A percentile compares a stretch with the other conserved stretches of the same genome.
phyloP scores from a whole-genome alignment of 2,888 invertebrate species.

The Tolmerus cingulatus region DNA sequence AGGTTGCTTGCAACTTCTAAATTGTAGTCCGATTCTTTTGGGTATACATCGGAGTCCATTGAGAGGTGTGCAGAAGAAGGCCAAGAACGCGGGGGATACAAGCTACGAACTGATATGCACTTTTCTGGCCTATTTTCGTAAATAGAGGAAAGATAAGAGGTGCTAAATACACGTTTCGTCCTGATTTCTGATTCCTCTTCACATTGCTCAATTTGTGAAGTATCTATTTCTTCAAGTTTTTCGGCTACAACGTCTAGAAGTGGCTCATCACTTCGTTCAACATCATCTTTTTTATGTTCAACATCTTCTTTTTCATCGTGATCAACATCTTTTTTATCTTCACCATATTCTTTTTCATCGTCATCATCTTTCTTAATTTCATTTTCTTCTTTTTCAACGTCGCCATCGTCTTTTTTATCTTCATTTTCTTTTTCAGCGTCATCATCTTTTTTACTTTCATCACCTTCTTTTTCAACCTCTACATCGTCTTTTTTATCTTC shows the following conservation, averaged over 20 bases:
- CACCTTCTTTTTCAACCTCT: too few relatives aligned
- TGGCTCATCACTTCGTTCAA: too few relatives aligned
- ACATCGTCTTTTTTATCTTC: too few relatives aligned
- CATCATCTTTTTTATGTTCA: not conserved
- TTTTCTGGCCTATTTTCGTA: not conserved
- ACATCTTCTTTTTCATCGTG: not conserved
- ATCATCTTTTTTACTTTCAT: too few relatives aligned
- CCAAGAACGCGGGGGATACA: slow-evolving; percentile 23
- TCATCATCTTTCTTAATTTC: too few relatives aligned
- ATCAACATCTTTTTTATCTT: not conserved
- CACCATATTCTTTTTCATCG: not conserved
- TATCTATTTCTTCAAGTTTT: not conserved
- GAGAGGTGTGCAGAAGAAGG: not conserved
- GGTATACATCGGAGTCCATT: slow-evolving; percentile 26
- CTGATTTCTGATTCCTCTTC: not conserved
- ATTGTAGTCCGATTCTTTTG: not conserved
- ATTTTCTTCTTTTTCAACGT: too few relatives aligned
- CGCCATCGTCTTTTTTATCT: too few relatives aligned
- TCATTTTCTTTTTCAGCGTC: too few relatives aligned
- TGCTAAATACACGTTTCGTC: not conserved
- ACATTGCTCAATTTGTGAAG: not conserved
- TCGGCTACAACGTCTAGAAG: not conserved
- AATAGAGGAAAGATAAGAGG: not conserved
- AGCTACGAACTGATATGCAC: not conserved
- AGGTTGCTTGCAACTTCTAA: not conserved